Percentiles rank a stretch among this genome's conserved stretches.
These are phyloP conservation scores for Drosophila lacteicornis DNA, from an alignment of 1,140 invertebrate genomes.

Conservation along the genomic window DNA sequence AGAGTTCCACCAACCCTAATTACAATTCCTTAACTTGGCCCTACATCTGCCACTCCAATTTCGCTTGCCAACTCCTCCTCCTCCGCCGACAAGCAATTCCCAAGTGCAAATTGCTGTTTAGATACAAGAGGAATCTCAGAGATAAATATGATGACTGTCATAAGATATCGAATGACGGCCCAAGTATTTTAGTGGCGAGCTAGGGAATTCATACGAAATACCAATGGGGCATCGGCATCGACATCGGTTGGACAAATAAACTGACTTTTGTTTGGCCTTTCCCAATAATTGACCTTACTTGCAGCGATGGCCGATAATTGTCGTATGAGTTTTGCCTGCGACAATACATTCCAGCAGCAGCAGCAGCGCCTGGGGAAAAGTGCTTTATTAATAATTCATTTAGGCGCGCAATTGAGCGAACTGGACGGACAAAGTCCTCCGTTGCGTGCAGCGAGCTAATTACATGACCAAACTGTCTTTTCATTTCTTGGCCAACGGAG, in stretches of 20 bases:
- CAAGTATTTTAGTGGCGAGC: background rate
- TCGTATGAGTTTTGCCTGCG: slow-evolving; percentile 35
- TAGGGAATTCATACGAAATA: slow-evolving; percentile 8
- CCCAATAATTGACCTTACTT: slow-evolving; percentile 68
- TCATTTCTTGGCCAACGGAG: slow-evolving; percentile 47
- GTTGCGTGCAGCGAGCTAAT: slow-evolving; percentile 60
- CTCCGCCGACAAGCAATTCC: slow-evolving; percentile 12
- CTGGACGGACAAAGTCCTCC: slow-evolving; percentile 16
- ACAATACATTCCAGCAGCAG: slow-evolving; percentile 41
- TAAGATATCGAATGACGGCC: slow-evolving; percentile 27
- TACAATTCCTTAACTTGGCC: slow-evolving; percentile 6
- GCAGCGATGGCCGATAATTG: slow-evolving; percentile 47
- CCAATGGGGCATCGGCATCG: slow-evolving; percentile 28
- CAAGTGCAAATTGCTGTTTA: slow-evolving; percentile 65
- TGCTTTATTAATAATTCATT: slow-evolving; percentile 76
- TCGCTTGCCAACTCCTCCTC: background rate
- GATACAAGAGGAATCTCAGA: slow-evolving; percentile 34
- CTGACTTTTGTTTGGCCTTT: slow-evolving; percentile 55
- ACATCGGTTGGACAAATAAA: slow-evolving; percentile 48
- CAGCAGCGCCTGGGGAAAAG: slow-evolving; percentile 47
- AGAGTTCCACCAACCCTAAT: background rate
- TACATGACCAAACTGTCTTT: slow-evolving; percentile 76
- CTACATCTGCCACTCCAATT: slow-evolving; percentile 12
- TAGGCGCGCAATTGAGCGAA: slow-evolving; percentile 55
- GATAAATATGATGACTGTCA: slow-evolving; percentile 11